Conservation (phyloP, 2,113 vertebrate genomes). For the Phycodurus eques region DNA sequence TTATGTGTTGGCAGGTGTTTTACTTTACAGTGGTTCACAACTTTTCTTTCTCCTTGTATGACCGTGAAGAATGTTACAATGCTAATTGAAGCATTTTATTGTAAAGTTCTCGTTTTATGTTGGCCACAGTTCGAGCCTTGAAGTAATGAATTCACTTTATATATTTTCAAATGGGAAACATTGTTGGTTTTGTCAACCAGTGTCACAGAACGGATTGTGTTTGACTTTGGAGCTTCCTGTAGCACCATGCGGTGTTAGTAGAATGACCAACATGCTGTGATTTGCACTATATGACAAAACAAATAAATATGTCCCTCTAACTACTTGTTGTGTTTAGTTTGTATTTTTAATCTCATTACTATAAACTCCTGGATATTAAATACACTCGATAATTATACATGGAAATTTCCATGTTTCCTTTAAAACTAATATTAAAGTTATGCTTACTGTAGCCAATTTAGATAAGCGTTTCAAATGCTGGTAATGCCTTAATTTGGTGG, state of each 20-base stretch:
- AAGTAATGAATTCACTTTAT: not conserved
- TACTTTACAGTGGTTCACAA: not conserved
- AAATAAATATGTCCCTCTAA: slow-evolving; percentile 4
- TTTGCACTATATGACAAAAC: slow-evolving; percentile 5
- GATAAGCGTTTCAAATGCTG: not conserved
- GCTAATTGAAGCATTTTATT: not conserved
- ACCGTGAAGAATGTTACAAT: not conserved
- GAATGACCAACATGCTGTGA: slow-evolving; percentile 4
- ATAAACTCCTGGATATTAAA: not conserved
- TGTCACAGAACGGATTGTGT: not conserved
- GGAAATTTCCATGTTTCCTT: not conserved
- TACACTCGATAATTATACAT: not conserved
- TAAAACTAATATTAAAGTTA: no score
- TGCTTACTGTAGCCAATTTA: not conserved
- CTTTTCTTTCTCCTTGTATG: not conserved
- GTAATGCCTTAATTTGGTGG: slow-evolving; percentile 17
- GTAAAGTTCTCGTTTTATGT: not conserved
- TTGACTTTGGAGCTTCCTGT: not conserved
- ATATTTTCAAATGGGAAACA: not conserved
- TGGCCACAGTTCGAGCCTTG: not conserved
- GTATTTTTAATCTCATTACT: not conserved
- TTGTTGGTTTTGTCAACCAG: not conserved
- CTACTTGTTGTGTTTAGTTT: not conserved
- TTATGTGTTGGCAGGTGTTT: not conserved
- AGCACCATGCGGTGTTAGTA: not conserved